phyloP scores from a whole-genome alignment of 2,113 vertebrate genomes.

The Perca flavescens region DNA sequence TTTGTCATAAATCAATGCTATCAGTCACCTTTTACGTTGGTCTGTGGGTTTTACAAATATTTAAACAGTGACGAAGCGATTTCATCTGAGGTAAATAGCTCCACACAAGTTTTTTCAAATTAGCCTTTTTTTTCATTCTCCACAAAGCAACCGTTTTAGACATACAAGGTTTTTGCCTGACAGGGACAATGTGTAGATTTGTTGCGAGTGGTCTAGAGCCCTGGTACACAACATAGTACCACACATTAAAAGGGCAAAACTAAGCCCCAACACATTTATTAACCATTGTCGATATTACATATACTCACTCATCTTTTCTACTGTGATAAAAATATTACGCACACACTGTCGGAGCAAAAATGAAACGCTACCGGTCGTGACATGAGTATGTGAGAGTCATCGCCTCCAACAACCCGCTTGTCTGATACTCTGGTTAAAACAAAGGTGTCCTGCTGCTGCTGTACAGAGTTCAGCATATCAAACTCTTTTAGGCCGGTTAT shows the following conservation, averaged over 20 bases:
- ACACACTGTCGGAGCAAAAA: not conserved
- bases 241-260: not conserved
- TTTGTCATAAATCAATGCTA: no score
- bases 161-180: no score
- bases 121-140: no score
- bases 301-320: not conserved
- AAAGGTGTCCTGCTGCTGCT: not conserved
- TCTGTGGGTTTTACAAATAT: no score
- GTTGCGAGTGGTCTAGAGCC: not conserved
- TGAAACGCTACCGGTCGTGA: not conserved
- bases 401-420: not conserved
- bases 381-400: not conserved
- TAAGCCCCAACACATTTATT: not conserved
- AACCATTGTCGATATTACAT: not conserved
- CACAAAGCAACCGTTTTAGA: no score
- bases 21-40: no score
- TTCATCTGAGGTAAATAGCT: no score
- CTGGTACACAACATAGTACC: not conserved
- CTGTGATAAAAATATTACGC: not conserved
- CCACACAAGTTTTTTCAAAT: no score
- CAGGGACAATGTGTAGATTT: not conserved
- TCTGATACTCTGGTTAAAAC: not conserved
- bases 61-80: no score
- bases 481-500: not conserved
- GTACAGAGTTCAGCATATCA: not conserved